Base-by-base conservation (phyloP, 2,888 invertebrate genomes). In the Schizaphis graminum region DNA sequence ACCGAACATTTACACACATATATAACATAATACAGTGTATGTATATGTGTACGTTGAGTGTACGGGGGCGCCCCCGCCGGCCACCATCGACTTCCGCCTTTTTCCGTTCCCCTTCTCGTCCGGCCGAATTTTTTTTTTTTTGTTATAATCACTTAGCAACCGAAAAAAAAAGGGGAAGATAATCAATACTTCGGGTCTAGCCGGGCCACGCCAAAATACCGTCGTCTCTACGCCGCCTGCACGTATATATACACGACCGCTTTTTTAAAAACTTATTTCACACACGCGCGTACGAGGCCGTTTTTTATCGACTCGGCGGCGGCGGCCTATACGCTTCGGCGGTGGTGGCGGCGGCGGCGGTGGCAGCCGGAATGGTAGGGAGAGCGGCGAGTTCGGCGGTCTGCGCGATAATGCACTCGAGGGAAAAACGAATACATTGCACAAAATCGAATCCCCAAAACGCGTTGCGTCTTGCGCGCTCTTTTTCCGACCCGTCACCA, bases 71-170 rank as follows among this genome's bases (percentile, higher is more conserved):
- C 92, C 67, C 92, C 92, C 92, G 49, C 67, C 88, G 26, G 67
- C 67, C 49, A 7, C 86, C 41, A 44, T 84, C 89, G 93, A 93
- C 93, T 89, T 94, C 94, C 94, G 94, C 94, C 91, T 94, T 93
- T 91, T 94, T 94, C 90, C 94, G 90, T 88, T 89, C 94, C 95
- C 89, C 91, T 84, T 95, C 92, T 85, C 94, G 94, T 94, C 94
- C 94, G 93, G 92, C 92, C 94, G 56, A 90, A 92, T 91, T 93
- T 94, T 92, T 94, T n/a, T n/a, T 94, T 95, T 95, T 95, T 94
- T 94, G 95, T 95, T 95, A 95, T 95, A 95, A 95, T 95, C 95
- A 95, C 95, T 95, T 95, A 95, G 95, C 95, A 95, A 95, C 95
- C 95, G 94, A 95, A 95, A 95, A 95, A 95, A 95, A 95, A 93